phyloP scores from a whole-genome alignment of 2,113 vertebrate genomes.

The Rhinolophus sinicus region DNA sequence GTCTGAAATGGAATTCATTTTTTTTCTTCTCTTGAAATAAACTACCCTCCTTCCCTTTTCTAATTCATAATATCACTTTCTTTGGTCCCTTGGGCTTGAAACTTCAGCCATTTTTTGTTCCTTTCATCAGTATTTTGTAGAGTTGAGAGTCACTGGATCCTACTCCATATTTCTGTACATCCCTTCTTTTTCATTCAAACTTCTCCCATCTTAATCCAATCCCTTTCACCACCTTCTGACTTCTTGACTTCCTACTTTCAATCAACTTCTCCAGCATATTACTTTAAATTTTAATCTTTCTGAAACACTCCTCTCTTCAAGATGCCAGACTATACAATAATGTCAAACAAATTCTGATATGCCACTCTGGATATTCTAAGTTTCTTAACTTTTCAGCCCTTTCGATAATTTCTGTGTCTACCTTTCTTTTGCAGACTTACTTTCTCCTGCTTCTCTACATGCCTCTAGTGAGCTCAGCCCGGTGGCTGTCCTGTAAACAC shows the following conservation, averaged over 20 bases:
- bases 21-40: not conserved
- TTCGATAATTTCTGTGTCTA: not conserved
- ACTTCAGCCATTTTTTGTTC: not conserved
- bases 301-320: not conserved
- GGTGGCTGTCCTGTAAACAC: not conserved
- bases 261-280: not conserved
- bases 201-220: not conserved
- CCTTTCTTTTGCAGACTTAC: not conserved
- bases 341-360: not conserved
- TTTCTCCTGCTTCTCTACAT: not conserved
- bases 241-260: not conserved
- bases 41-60: not conserved
- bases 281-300: slow-evolving; percentile 3
- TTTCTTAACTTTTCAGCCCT: not conserved
- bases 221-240: not conserved
- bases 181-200: not conserved
- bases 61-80: not conserved
- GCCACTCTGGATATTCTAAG: not conserved
- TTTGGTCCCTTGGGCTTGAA: not conserved
- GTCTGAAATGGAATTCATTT: not conserved
- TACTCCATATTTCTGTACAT: not conserved
- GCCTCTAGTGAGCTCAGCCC: not conserved
- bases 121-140: not conserved
- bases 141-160: not conserved
- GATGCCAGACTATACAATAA: not conserved